These are phyloP conservation scores for Orycteropus afer DNA, from an alignment of 2,113 vertebrate genomes.

Conservation along the genomic window DNA sequence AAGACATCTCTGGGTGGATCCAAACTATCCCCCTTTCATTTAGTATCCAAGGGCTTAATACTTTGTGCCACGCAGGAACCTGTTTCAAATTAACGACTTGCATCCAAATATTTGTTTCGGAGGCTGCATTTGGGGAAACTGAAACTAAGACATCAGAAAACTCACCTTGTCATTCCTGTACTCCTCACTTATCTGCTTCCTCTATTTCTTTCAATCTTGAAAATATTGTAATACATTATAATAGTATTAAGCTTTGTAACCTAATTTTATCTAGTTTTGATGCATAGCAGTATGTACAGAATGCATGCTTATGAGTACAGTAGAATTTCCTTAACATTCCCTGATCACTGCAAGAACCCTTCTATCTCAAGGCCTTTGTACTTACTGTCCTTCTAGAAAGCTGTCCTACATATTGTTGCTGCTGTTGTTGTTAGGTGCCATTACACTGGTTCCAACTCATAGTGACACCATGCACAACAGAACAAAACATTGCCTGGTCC, in stretches of 20 bases:
- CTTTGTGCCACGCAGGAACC: too few relatives aligned
- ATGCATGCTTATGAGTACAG: rapidly evolving
- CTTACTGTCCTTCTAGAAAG: rapidly evolving
- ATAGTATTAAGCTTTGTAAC: rapidly evolving
- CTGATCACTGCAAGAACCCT: neutral
- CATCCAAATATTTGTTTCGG: neutral
- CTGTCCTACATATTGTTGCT: too few relatives aligned
- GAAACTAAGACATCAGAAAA: neutral
- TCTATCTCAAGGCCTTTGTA: too few relatives aligned
- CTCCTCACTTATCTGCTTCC: neutral
- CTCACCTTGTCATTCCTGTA: rapidly evolving
- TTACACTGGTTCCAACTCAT: too few relatives aligned
- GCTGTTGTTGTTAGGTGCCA: too few relatives aligned
- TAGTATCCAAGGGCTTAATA: too few relatives aligned
- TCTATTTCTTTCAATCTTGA: neutral
- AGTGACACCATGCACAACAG: too few relatives aligned
- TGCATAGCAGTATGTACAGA: rapidly evolving
- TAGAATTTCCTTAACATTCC: rapidly evolving
- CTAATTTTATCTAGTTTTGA: too few relatives aligned
- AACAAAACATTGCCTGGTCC: too few relatives aligned
- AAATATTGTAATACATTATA: rapidly evolving
- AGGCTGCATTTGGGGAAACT: neutral
- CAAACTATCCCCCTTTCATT: too few relatives aligned
- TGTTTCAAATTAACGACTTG: neutral
- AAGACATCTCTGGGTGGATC: too few relatives aligned